Conservation (phyloP, 2,113 vertebrate species). For the Hippocampus guttulatus region DNA sequence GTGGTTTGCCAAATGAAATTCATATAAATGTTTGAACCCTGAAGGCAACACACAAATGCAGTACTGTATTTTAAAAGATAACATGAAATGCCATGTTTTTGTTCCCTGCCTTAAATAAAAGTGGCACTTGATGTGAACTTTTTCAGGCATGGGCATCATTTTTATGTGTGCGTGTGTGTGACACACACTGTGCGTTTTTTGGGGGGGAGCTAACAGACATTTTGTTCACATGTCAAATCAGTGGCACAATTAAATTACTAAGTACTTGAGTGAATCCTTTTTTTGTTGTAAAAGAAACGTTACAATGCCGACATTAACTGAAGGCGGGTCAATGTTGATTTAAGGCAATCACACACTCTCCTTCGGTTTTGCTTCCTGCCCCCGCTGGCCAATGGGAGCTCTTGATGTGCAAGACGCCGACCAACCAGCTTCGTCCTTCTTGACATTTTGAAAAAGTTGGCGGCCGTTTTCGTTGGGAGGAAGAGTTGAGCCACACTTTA, state of each 20-base stretch:
- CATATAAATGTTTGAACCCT: background rate
- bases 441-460: slow-evolving; percentile 62
- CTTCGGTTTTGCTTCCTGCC: background rate
- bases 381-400: slow-evolving; percentile 37
- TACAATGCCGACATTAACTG: no score
- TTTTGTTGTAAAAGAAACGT: background rate
- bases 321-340: no score
- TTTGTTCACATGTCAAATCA: no score
- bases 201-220: no score
- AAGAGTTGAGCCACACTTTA: background rate
- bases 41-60: background rate
- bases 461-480: slow-evolving; percentile 24
- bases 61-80: background rate
- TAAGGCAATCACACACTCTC: slow-evolving; percentile 22
- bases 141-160: background rate
- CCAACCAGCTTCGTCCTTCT: slow-evolving; percentile 27
- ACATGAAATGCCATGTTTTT: background rate
- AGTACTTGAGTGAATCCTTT: background rate
- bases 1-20: background rate
- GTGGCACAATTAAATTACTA: no score
- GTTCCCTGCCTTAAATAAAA: background rate
- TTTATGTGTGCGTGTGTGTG: slow-evolving; percentile 11
- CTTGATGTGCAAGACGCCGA: accelerated
- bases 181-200: no score
- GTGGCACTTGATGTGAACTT: background rate